Base-by-base conservation (phyloP, 2,888 invertebrate genomes). In the Apamea epomidion region DNA sequence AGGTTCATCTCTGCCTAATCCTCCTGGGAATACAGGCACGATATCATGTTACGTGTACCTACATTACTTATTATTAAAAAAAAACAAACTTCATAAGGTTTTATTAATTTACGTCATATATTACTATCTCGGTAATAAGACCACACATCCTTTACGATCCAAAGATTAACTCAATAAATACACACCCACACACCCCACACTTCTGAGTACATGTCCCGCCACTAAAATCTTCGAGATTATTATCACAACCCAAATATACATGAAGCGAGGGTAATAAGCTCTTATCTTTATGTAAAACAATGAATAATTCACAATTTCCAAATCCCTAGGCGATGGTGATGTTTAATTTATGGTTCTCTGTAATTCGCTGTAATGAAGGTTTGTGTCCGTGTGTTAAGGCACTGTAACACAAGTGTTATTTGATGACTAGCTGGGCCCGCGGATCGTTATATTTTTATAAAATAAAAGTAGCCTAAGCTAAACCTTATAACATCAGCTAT, bases 231-330 rank as follows among this genome's bases (percentile, higher is more conserved):
- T 73, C 69, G 42, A 25, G 64, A 84, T 81, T 81, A 86, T 84
- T 69, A 86, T 78, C 76, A 65, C 12, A 69, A 76, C 65, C 60
- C 74, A 65, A 81, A 84, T 80, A 72, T 67, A 80, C 70, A 54
- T 60, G 72, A 74, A 78, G 68, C 29, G 62, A 68, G 78, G 78
- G 69, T 82, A 85, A 73, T 80, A 77, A 80, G 80, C 78, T 76
- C 80, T 82, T 88, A 87, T 86, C 82, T 83, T 74, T 80, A 80
- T 80, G 80, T 81, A 79, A 76, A 85, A 70, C 80, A 67, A 72
- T 83, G 88, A 88, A 89, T 89, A 78, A 89, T 86, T 89, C 76
- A 89, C 82, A 78, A 73, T 72, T 79, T 74, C 60, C 37, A 81
- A 89, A 85, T 83, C 86, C 87, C 85, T 18, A 65, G 51, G 37